Percentiles rank a stretch among this genome's conserved stretches.
Evolutionary conservation across 2,888 invertebrate species (phyloP).

Genomic region (Sialis fuliginosa): DNA sequence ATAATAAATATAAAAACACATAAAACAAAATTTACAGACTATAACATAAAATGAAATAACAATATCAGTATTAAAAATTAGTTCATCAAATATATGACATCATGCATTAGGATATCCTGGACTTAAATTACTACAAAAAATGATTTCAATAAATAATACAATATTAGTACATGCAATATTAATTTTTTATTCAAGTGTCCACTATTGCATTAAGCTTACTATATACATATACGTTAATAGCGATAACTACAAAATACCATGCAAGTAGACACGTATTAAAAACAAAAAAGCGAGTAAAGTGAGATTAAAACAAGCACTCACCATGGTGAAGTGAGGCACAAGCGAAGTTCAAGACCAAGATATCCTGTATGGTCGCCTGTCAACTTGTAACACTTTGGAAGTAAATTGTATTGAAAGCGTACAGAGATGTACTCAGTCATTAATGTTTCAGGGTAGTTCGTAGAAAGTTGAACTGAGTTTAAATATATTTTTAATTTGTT

Average conservation of each 20-base stretch:
- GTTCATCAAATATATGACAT: conserved; percentile 11
- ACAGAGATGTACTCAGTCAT: too few relatives aligned
- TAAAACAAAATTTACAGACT: too few relatives aligned
- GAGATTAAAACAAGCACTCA: conserved; percentile 3
- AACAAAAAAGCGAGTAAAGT: background rate
- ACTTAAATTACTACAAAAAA: background rate
- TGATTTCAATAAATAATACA: background rate
- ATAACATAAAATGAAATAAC: too few relatives aligned
- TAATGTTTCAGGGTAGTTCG: background rate
- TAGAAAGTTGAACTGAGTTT: background rate
- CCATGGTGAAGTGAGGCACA: conserved; percentile 5
- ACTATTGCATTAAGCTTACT: too few relatives aligned
- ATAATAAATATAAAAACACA: too few relatives aligned
- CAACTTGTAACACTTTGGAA: background rate
- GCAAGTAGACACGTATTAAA: background rate
- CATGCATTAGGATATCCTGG: conserved; percentile 5
- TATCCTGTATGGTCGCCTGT: conserved; percentile 2
- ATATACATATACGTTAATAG: too few relatives aligned
- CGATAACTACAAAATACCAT: background rate
- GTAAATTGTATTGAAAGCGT: too few relatives aligned
- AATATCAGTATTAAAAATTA: too few relatives aligned
- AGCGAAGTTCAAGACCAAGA: conserved; percentile 5
- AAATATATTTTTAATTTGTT: background rate
- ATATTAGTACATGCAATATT: background rate
- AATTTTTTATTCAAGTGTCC: too few relatives aligned